phyloP scores from a whole-genome alignment of 1,140 invertebrate genomes.

The Drosophila nigromelanica region DNA sequence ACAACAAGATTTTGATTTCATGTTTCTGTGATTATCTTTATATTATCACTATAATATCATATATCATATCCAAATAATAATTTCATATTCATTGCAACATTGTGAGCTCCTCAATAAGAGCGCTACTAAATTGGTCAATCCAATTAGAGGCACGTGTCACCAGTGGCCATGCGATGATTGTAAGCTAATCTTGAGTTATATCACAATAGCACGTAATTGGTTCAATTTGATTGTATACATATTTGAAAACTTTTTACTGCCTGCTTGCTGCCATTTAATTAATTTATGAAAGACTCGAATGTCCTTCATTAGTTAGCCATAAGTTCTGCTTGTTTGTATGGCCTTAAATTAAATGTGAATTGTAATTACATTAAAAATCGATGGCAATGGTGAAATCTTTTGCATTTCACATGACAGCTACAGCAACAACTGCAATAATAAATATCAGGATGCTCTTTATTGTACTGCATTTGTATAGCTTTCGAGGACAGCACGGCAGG shows the following conservation, averaged over 20 bases:
- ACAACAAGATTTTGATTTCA: neutral
- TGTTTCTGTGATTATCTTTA: neutral
- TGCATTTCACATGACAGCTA: slow-evolving; percentile 3
- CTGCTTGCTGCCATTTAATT: neutral
- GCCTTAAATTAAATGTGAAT: slow-evolving; percentile 7
- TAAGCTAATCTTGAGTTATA: slow-evolving; percentile 14
- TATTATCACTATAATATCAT: neutral
- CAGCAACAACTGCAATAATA: slow-evolving; percentile 3
- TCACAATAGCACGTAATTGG: neutral
- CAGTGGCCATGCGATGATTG: slow-evolving; percentile 1
- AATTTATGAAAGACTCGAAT: no score
- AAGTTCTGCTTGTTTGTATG: neutral
- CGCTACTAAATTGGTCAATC: slow-evolving; percentile 4
- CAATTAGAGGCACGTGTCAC: slow-evolving; percentile 12
- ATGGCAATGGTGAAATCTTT: slow-evolving; percentile 24
- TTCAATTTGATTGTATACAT: neutral
- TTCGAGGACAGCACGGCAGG: slow-evolving; percentile 16
- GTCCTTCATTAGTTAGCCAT: no score
- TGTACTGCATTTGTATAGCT: slow-evolving; percentile 10
- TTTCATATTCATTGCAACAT: slow-evolving; percentile 4
- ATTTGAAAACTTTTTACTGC: neutral
- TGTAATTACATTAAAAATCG: slow-evolving; percentile 7
- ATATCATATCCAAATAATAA: neutral
- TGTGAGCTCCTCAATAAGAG: slow-evolving; percentile 5
- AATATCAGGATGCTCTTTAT: no score